A percentile compares a stretch with the other conserved stretches of the same genome.
Evolutionary conservation across 2,113 vertebrate species (phyloP).

Genomic region (Psophia crepitans): DNA sequence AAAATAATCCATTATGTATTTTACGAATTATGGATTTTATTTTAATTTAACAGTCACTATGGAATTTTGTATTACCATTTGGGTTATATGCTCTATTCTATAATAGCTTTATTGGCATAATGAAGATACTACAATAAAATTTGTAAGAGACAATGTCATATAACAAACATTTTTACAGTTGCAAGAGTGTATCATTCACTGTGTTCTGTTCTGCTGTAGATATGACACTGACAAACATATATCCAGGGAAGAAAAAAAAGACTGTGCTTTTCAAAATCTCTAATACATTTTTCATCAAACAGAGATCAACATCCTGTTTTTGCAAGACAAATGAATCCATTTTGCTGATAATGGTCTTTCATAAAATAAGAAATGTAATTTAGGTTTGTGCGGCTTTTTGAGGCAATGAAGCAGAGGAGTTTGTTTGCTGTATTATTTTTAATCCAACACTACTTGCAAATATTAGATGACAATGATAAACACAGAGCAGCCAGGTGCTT

Average conservation of each 20-base stretch:
- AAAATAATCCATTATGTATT: not conserved
- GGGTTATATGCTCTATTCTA: not conserved
- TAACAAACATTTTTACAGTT: not conserved
- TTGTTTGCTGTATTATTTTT: not conserved
- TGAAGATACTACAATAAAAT: not conserved
- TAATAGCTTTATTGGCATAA: not conserved
- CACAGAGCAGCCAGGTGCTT: not conserved
- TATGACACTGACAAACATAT: not conserved
- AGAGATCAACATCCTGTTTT: not conserved
- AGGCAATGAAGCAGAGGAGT: not conserved
- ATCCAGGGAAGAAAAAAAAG: not conserved
- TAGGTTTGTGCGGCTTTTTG: not conserved
- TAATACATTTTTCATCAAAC: not conserved
- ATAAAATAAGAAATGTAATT: not conserved
- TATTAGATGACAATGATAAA: not conserved
- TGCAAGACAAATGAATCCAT: not conserved
- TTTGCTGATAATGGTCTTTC: not conserved
- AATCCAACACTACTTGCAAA: not conserved
- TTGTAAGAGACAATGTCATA: not conserved
- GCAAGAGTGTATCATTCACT: not conserved
- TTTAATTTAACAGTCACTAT: not conserved
- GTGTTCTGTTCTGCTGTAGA: not conserved
- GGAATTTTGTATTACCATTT: not conserved
- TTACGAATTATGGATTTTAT: not conserved
- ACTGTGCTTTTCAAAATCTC: not conserved